Base-by-base conservation (phyloP, 2,113 vertebrate genomes). In the Sorex araneus region DNA sequence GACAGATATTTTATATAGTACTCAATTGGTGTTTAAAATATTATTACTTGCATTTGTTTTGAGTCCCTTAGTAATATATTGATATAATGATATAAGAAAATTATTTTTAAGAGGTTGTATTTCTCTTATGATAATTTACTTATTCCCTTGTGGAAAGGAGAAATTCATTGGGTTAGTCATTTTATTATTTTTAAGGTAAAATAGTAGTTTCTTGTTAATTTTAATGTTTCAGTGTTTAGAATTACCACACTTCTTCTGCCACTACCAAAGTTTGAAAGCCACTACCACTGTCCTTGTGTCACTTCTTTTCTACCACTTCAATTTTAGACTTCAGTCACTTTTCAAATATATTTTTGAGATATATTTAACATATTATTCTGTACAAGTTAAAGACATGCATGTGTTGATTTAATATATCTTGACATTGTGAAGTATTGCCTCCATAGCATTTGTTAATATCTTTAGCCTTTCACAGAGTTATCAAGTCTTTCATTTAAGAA, bases 21-120 rank as follows among this genome's bases (percentile, higher is more conserved):
- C 40, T 40, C 75, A 85, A 87, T 82, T 15, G 23, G 2, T 87
- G 47, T 16, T 85, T 85, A n/a, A 70, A 71, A 89, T 28, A 10
- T 0, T 78, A 67, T 77, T 90, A 63, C 13, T 50, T 50, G 47
- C 13, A 50, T 50, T 50, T 47, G 45, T 50, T 50, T 50, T 50
- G 5, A 50, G 13, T 10, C 13, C 47, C 32, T 84, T 81, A 4
- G n/a, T 70, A 30, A 86, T 1, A 50, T 66, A 13, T 23, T 74
- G 0, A 50, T 66, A 23, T 0, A 36, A 66, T 91, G 3, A 21
- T 76, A 0, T n/a, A 71, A 57, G 40, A 60, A 66, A 91, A 32
- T 23, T 19, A 12, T 75, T 6, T 50, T 85, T 78, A 83, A 76
- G 25, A 88, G 8, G 1, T 70, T 6, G 28, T 75, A 8, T 74